phyloP scores from a whole-genome alignment of 1,140 invertebrate genomes.

The Drosophila parabipectinata region DNA sequence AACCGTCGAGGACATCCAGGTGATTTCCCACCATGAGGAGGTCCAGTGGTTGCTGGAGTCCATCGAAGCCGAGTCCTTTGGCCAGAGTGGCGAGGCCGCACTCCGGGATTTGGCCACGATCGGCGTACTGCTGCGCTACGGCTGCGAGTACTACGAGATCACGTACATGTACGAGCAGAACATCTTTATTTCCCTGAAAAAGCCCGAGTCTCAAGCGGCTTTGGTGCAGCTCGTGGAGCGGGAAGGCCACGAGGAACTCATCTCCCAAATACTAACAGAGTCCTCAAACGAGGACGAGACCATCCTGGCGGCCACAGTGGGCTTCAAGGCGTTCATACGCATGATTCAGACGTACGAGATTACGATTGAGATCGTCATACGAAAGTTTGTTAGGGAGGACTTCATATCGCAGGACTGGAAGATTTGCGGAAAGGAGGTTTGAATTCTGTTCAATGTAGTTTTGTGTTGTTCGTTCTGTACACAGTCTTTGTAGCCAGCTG shows the following conservation, averaged over 20 bases:
- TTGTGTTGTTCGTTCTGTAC: conserved; percentile 30
- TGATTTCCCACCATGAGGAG: conserved; percentile 85
- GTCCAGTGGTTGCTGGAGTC: conserved; percentile 90
- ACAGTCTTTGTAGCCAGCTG: conserved; percentile 40
- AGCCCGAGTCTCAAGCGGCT: conserved; percentile 91
- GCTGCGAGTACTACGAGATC: conserved; percentile 90
- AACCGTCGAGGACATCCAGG: conserved; percentile 69
- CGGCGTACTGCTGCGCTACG: conserved; percentile 89
- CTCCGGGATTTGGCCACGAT: conserved; percentile 92
- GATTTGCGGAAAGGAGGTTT: conserved; percentile 84
- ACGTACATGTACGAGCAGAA: conserved; percentile 90
- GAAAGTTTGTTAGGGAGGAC: conserved; percentile 91
- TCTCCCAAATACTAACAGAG: conserved; percentile 91
- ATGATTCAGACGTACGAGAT: conserved; percentile 92
- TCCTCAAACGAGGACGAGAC: conserved; percentile 90
- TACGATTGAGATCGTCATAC: conserved; percentile 92
- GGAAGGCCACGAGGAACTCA: conserved; percentile 90
- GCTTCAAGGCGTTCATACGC: conserved; percentile 92
- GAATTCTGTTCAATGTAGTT: conserved; percentile 62
- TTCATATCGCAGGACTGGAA: conserved; percentile 92
- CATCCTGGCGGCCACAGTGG: conserved; percentile 89
- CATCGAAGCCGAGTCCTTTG: conserved; percentile 91
- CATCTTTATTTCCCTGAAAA: conserved; percentile 90
- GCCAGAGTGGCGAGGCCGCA: conserved; percentile 89
- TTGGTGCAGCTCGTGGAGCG: conserved; percentile 92